These are phyloP conservation scores for Dendrolimus kikuchii DNA, from an alignment of 1,140 invertebrate species.

Conservation along the genomic window DNA sequence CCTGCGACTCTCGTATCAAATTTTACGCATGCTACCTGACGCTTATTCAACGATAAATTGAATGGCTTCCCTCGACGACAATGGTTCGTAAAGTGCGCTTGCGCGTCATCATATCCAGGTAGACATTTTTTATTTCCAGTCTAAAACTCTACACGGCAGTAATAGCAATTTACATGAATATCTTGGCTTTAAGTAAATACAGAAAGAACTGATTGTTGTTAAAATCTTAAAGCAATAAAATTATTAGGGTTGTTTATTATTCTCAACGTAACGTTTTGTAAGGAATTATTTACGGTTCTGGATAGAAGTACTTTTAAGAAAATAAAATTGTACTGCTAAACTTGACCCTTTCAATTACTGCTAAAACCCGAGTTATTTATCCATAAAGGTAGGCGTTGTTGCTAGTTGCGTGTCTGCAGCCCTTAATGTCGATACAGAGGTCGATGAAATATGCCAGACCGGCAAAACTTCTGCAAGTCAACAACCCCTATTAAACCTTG, in stretches of 20 bases:
- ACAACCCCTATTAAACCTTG: conserved; percentile 13
- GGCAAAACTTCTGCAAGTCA: conserved; percentile 10
- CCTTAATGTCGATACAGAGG: conserved; percentile 23
- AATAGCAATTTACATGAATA: not conserved
- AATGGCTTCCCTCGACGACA: conserved; percentile 49
- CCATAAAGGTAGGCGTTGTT: conserved; percentile 7
- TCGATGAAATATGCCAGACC: conserved; percentile 19
- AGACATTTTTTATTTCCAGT: conserved; percentile 7
- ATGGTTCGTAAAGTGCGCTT: conserved; percentile 30
- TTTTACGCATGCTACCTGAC: conserved; percentile 62
- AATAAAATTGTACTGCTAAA: too few species aligned
- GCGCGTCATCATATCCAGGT: conserved; percentile 21
- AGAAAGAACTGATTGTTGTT: too few species aligned
- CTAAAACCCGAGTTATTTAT: too few species aligned
- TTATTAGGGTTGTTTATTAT: too few species aligned
- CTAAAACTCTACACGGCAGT: not conserved
- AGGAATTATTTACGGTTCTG: too few species aligned
- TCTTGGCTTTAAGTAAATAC: too few species aligned
- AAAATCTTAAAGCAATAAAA: too few species aligned
- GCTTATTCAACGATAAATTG: conserved; percentile 44
- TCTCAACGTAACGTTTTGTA: too few species aligned
- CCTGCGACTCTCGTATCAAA: conserved; percentile 42
- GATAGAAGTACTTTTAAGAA: too few species aligned
- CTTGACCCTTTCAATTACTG: too few species aligned
- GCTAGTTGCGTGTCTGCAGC: conserved; percentile 26